These are phyloP conservation scores for Antitype chi DNA, from an alignment of 2,888 invertebrate species.

Conservation along the genomic window DNA sequence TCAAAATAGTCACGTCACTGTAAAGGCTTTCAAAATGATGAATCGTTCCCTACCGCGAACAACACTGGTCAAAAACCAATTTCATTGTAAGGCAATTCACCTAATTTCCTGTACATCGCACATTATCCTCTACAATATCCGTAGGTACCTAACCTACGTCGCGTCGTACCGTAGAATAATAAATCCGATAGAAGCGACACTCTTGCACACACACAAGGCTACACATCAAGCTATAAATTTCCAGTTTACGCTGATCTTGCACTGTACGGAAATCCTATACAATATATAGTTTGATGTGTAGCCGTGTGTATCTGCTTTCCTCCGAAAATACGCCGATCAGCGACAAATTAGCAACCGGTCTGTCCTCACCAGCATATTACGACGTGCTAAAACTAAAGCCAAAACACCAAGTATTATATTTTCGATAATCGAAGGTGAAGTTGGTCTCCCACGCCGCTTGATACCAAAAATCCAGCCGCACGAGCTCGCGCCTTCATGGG, in stretches of 20 bases:
- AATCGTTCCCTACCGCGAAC: neutral
- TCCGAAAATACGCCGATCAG: too few relatives aligned
- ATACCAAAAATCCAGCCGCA: neutral
- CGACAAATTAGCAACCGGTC: neutral
- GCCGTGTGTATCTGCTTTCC: neutral
- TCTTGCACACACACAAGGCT: neutral
- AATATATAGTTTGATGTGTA: too few relatives aligned
- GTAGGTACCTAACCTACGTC: neutral
- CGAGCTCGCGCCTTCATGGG: neutral
- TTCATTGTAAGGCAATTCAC: conserved; percentile 40
- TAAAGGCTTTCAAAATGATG: neutral
- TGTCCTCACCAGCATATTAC: too few relatives aligned
- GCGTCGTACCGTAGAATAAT: conserved; percentile 14
- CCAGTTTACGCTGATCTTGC: too few relatives aligned
- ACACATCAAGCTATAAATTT: too few relatives aligned
- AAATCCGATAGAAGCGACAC: conserved; percentile 3
- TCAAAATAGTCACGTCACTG: neutral
- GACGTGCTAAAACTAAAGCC: neutral
- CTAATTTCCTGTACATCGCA: conserved; percentile 49
- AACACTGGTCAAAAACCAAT: neutral
- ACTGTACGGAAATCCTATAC: too few relatives aligned
- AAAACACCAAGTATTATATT: neutral
- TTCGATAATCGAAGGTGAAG: neutral
- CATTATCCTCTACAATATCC: conserved; percentile 24
- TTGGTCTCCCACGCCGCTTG: neutral